These are phyloP conservation scores for Kobus ellipsiprymnus DNA, from an alignment of 2,113 vertebrate genomes.

Conservation along the genomic window DNA sequence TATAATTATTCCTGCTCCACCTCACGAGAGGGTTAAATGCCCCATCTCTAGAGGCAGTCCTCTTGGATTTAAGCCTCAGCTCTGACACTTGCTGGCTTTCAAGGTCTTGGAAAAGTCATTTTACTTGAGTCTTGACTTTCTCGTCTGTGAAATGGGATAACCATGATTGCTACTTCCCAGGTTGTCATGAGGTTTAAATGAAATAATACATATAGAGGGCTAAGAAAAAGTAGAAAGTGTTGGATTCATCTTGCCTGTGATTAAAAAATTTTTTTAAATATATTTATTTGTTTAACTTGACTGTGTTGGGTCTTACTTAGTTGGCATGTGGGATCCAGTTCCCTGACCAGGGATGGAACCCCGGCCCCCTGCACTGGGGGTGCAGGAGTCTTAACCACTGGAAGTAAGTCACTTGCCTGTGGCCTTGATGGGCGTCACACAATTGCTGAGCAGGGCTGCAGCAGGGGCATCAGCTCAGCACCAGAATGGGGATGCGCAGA, in stretches of 20 bases:
- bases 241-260: background rate
- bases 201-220: background rate
- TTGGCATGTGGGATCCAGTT: background rate
- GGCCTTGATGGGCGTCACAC: background rate
- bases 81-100: background rate
- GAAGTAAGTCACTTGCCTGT: background rate
- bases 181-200: background rate
- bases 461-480: background rate
- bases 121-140: background rate
- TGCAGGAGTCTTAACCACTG: background rate
- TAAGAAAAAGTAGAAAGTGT: background rate
- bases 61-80: background rate
- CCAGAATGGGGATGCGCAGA: rapidly evolving
- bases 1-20: background rate
- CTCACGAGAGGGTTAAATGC: background rate
- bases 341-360: background rate
- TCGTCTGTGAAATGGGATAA: background rate
- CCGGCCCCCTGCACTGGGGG: background rate
- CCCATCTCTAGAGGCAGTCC: background rate
- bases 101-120: background rate
- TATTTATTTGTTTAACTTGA: background rate
- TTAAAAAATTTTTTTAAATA: rapidly evolving
- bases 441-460: background rate
- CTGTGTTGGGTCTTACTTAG: background rate
- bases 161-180: rapidly evolving